Evolutionary conservation across 64 coral and sea anemone species (phyloP).

Genomic region (Anthopleura sola): DNA sequence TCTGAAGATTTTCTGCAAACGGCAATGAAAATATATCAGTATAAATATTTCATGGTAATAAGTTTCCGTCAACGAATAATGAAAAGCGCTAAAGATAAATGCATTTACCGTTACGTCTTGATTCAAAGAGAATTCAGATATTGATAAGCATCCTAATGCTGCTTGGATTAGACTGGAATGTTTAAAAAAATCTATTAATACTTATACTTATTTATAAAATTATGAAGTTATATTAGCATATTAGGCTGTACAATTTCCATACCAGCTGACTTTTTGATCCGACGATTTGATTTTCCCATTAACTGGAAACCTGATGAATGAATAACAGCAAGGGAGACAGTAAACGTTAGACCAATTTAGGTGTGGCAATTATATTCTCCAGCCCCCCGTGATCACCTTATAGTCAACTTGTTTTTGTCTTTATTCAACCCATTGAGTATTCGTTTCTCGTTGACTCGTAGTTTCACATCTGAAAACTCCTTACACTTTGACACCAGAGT

Average conservation of each 20-base stretch:
- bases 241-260: background rate
- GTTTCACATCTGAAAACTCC: slow-evolving; percentile 92
- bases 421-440: slow-evolving; percentile 90
- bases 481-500: slow-evolving; percentile 83
- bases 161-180: slow-evolving; percentile 82
- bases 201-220: too few species aligned
- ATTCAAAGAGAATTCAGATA: slow-evolving; percentile 81
- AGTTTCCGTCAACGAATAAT: too few species aligned
- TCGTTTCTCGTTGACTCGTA: slow-evolving; percentile 78
- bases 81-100: background rate
- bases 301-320: slow-evolving; percentile 72
- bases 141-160: slow-evolving; percentile 69
- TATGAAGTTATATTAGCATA: background rate
- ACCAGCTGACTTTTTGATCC: slow-evolving; percentile 98
- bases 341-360: too few species aligned
- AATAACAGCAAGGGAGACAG: background rate
- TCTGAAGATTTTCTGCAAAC: slow-evolving; percentile 83
- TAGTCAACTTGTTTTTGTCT: slow-evolving; percentile 84
- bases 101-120: slow-evolving; percentile 80
- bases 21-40: background rate
- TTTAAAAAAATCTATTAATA: too few species aligned
- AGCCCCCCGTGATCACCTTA: slow-evolving; percentile 44
- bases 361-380: background rate
- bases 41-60: background rate
- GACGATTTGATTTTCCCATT: slow-evolving; percentile 90